Evolutionary conservation across 2,888 invertebrate species (phyloP).

Genomic region (Palloptera scutellata): DNA sequence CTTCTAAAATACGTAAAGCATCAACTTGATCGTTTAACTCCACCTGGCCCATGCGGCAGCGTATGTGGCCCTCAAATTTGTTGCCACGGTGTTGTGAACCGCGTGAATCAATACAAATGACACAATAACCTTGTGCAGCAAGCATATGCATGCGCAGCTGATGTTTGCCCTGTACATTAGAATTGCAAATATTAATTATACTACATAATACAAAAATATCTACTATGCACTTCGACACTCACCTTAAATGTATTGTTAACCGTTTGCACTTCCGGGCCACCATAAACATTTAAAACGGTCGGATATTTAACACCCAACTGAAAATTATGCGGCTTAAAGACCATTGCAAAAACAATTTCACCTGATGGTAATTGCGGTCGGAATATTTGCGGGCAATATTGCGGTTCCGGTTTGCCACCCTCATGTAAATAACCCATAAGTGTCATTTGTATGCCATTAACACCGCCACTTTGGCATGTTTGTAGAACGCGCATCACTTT

Average conservation of each 20-base stretch:
- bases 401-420: conserved; percentile 69
- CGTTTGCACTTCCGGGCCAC: conserved; percentile 97
- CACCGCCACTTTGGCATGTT: conserved; percentile 70
- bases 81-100: conserved; percentile 94
- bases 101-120: conserved; percentile 92
- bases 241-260: conserved; percentile 96
- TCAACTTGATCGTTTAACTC: conserved; percentile 96
- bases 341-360: conserved; percentile 82
- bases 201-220: not conserved
- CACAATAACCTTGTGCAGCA: conserved; percentile 94
- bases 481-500: conserved; percentile 77
- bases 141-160: conserved; percentile 94
- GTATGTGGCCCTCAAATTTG: conserved; percentile 89
- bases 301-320: conserved; percentile 75
- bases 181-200: conserved; percentile 6
- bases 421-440: conserved; percentile 77
- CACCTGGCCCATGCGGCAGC: conserved; percentile 90
- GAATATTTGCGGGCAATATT: conserved; percentile 77
- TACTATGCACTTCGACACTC: conserved; percentile 21
- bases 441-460: conserved; percentile 74
- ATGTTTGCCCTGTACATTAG: conserved; percentile 76
- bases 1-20: conserved; percentile 85
- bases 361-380: conserved; percentile 75
- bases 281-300: conserved; percentile 95
- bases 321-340: conserved; percentile 84